Conservation (phyloP, 1,140 invertebrate species). For the Teleogryllus occipitalis region DNA sequence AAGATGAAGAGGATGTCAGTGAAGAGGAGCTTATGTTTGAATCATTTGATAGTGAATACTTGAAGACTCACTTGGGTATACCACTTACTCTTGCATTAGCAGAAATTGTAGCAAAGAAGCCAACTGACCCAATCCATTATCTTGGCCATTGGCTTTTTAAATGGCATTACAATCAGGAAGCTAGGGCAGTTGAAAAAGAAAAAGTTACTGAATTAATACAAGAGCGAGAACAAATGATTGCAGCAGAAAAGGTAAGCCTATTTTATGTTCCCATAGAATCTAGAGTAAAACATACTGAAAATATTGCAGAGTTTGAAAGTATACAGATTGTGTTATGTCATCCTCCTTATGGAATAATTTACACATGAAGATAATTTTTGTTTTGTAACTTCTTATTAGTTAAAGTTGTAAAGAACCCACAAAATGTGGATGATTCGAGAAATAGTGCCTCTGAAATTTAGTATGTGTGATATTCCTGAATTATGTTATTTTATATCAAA, state of each 20-base stretch:
- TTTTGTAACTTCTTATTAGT: too few relatives aligned
- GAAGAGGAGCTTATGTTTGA: not conserved
- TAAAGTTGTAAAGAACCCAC: too few relatives aligned
- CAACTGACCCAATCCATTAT: constrained; percentile 36
- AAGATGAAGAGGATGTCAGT: not conserved
- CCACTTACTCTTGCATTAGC: constrained; percentile 34
- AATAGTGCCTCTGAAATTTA: too few relatives aligned
- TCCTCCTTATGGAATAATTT: too few relatives aligned
- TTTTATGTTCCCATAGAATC: not conserved
- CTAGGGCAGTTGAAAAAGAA: constrained; percentile 28
- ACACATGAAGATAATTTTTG: too few relatives aligned
- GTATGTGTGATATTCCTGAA: too few relatives aligned
- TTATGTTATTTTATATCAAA: too few relatives aligned
- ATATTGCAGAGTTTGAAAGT: too few relatives aligned
- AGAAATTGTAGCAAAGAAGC: constrained; percentile 34
- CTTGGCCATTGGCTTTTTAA: constrained; percentile 36
- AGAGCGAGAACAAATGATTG: not conserved
- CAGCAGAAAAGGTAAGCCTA: not conserved
- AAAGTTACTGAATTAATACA: constrained; percentile 26
- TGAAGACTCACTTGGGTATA: constrained; percentile 32
- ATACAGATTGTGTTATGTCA: too few relatives aligned
- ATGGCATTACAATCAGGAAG: constrained; percentile 35
- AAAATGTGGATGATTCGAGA: too few relatives aligned
- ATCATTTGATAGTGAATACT: constrained; percentile 26
- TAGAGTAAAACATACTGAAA: not conserved